Percentiles rank a stretch among this genome's conserved stretches.
phyloP scores from a whole-genome alignment of 92 coral and sea anemone genomes.

The Desmophyllum pertusum region DNA sequence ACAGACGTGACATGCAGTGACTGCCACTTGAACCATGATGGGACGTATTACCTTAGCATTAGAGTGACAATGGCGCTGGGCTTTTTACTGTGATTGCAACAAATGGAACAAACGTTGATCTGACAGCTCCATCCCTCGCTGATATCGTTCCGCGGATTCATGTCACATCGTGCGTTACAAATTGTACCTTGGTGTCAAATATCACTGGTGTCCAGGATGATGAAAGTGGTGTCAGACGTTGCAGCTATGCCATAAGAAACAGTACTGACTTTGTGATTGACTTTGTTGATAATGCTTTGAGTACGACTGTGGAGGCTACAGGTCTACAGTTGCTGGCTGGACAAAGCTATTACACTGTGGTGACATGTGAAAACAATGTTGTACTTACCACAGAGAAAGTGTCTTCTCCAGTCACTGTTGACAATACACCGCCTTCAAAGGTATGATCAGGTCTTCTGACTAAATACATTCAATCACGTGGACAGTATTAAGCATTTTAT shows the following conservation, averaged over 20 bases:
- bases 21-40: constrained; percentile 66
- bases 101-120: constrained; percentile 57
- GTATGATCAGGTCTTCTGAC: constrained; percentile 18
- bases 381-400: constrained; percentile 55
- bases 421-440: constrained; percentile 85
- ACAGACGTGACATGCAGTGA: constrained; percentile 74
- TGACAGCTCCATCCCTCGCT: constrained; percentile 75
- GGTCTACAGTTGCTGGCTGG: constrained; percentile 63
- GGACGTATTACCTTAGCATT: constrained; percentile 68
- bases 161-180: constrained; percentile 56
- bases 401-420: constrained; percentile 65
- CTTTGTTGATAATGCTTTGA: constrained; percentile 29
- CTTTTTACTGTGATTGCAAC: constrained; percentile 61
- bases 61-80: constrained; percentile 90
- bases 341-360: constrained; percentile 60
- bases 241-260: constrained; percentile 63
- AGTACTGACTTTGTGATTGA: constrained; percentile 40
- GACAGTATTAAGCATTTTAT: neutral
- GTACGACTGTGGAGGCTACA: constrained; percentile 36
- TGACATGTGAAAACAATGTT: constrained; percentile 69
- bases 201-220: constrained; percentile 67
- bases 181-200: constrained; percentile 59
- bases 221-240: constrained; percentile 75
- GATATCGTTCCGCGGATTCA: constrained; percentile 31
- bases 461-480: neutral